Evolutionary conservation across 2,888 invertebrate species (phyloP).

Genomic region (Cosmia trapezina): DNA sequence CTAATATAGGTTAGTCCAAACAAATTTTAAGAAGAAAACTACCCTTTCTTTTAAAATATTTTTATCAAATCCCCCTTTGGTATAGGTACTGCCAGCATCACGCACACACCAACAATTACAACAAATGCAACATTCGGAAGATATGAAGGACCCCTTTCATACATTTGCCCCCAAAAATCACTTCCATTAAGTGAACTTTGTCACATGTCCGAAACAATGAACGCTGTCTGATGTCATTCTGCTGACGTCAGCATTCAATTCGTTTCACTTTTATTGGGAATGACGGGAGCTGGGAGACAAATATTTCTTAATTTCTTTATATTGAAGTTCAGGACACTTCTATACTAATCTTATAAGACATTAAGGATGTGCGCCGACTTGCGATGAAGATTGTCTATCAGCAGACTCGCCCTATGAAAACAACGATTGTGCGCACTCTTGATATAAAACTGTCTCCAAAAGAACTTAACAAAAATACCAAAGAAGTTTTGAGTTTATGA

Average conservation of each 20-base stretch:
- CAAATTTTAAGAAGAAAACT: background rate
- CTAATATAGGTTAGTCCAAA: background rate
- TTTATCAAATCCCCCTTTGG: background rate
- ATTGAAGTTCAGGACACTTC: background rate
- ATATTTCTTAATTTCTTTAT: constrained; percentile 7
- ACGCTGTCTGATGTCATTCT: constrained; percentile 49
- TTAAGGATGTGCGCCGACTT: background rate
- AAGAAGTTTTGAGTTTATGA: background rate
- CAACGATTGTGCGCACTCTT: too few relatives aligned
- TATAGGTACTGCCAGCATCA: constrained; percentile 13
- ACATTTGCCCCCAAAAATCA: constrained; percentile 78
- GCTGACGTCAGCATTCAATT: constrained; percentile 48
- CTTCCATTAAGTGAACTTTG: constrained; percentile 80
- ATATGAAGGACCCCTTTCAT: constrained; percentile 82
- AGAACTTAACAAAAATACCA: background rate
- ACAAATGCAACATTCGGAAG: constrained; percentile 87
- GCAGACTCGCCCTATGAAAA: background rate
- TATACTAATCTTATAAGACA: background rate
- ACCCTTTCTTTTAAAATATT: background rate
- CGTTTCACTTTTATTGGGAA: constrained; percentile 43
- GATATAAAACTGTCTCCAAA: background rate
- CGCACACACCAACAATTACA: constrained; percentile 49
- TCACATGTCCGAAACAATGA: constrained; percentile 81
- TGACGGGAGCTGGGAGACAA: constrained; percentile 4
- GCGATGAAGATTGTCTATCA: too few relatives aligned